These are phyloP conservation scores for Notothenia coriiceps DNA, from an alignment of 2,113 vertebrate species.

Conservation along the genomic window DNA sequence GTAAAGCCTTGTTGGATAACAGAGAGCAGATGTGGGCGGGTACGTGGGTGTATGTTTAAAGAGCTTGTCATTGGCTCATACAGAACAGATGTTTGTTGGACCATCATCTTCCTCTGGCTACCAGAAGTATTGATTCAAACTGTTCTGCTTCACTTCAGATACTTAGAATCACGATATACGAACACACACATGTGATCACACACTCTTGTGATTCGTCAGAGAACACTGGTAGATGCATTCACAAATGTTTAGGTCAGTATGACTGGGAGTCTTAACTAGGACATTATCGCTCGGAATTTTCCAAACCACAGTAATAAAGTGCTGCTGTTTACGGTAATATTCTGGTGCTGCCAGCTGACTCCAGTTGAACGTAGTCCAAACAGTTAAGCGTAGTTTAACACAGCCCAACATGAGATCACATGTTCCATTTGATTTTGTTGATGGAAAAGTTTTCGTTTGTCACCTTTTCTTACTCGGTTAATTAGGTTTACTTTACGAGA, in stretches of 20 bases:
- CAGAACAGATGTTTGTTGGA: conserved; percentile 60
- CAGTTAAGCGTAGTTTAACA: conserved; percentile 50
- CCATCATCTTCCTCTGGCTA: conserved; percentile 54
- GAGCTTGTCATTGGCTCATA: conserved; percentile 70
- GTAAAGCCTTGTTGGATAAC: conserved; percentile 65
- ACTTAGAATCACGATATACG: neutral
- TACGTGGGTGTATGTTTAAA: conserved; percentile 67
- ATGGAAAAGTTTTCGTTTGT: conserved; percentile 36
- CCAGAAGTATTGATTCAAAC: conserved; percentile 36
- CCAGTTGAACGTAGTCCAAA: conserved; percentile 56
- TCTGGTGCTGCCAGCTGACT: conserved; percentile 61
- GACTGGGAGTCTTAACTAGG: conserved; percentile 35
- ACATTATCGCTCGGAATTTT: conserved; percentile 71
- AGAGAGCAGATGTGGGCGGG: conserved; percentile 67
- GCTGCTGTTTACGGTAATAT: conserved; percentile 67
- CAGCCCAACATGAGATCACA: conserved; percentile 56
- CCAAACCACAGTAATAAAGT: conserved; percentile 66
- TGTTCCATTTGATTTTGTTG: conserved; percentile 32
- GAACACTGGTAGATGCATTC: conserved; percentile 6
- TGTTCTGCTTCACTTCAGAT: conserved; percentile 36
- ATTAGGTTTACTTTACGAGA: conserved; percentile 32
- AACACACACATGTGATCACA: conserved; percentile 12
- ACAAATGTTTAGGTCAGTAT: conserved; percentile 41
- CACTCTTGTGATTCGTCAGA: conserved; percentile 7
- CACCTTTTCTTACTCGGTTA: conserved; percentile 35